Percentiles rank a stretch among this genome's conserved stretches.
These are phyloP conservation scores for Callinectes sapidus DNA, from an alignment of 2,888 invertebrate species.

Conservation along the genomic window DNA sequence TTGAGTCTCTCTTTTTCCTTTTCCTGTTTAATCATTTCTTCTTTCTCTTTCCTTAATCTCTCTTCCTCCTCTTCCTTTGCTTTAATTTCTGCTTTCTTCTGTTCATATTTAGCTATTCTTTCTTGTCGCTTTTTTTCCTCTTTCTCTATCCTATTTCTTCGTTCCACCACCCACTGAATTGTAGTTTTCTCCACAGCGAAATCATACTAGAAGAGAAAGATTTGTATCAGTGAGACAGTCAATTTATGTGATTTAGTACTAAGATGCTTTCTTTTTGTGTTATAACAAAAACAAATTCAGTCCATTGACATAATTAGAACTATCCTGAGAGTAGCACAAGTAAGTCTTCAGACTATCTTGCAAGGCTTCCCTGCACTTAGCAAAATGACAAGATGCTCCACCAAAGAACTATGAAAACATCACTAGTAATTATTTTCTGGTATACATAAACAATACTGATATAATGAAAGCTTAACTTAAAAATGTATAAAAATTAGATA, in stretches of 20 bases:
- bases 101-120: constrained; percentile 65
- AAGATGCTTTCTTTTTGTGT: background rate
- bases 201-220: constrained; percentile 68
- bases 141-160: constrained; percentile 50
- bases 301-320: background rate
- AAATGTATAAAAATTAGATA: background rate
- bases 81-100: constrained; percentile 55
- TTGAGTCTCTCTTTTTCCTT: constrained; percentile 50
- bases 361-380: background rate
- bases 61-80: constrained; percentile 64
- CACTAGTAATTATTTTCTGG: background rate
- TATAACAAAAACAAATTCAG: background rate
- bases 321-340: background rate
- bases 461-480: background rate
- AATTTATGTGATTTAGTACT: background rate
- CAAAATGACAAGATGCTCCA: background rate
- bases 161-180: constrained; percentile 62
- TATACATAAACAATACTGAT: background rate
- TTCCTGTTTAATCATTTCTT: constrained; percentile 24
- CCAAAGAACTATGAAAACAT: background rate
- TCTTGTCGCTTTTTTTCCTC: constrained; percentile 48
- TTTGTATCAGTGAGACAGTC: background rate
- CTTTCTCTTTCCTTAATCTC: constrained; percentile 41
- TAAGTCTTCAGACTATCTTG: background rate
- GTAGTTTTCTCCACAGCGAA: constrained; percentile 66